phyloP scores from a whole-genome alignment of 92 coral and sea anemone species.

The Phenganax marumi region DNA sequence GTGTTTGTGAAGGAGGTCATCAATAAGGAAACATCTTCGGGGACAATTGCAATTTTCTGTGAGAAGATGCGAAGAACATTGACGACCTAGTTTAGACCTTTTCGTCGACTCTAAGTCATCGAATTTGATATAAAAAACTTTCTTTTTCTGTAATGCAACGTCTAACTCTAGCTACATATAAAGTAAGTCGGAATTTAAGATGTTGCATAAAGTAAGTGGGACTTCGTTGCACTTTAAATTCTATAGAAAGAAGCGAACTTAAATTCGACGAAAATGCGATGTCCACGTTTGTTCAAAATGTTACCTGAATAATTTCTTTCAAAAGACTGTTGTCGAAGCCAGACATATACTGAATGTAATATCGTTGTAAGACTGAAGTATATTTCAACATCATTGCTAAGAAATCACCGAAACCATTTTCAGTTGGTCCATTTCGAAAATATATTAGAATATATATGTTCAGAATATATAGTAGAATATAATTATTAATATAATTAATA shows the following conservation, averaged over 20 bases:
- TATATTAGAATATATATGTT: too few relatives aligned
- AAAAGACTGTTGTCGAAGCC: conserved; percentile 87
- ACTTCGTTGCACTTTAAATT: neutral
- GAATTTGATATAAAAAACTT: too few relatives aligned
- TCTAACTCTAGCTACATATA: too few relatives aligned
- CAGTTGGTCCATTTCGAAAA: neutral
- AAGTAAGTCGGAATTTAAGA: too few relatives aligned
- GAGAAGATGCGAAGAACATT: too few relatives aligned
- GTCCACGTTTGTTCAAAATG: neutral
- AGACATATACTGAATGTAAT: conserved; percentile 84
- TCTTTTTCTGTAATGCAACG: too few relatives aligned
- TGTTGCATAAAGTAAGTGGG: too few relatives aligned
- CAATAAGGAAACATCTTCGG: conserved; percentile 91
- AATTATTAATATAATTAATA: too few relatives aligned
- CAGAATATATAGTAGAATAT: too few relatives aligned
- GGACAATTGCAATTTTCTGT: conserved; percentile 91
- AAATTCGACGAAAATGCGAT: neutral
- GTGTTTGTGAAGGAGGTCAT: conserved; percentile 91
- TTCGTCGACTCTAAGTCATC: too few relatives aligned
- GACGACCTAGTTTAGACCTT: too few relatives aligned
- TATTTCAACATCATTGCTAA: conserved; percentile 91
- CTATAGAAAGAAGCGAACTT: neutral
- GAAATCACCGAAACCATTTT: neutral
- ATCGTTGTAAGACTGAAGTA: conserved; percentile 86
- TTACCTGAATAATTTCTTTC: conserved; percentile 90